phyloP scores from a whole-genome alignment of 2,888 invertebrate genomes.

The Clitarchus hookeri region DNA sequence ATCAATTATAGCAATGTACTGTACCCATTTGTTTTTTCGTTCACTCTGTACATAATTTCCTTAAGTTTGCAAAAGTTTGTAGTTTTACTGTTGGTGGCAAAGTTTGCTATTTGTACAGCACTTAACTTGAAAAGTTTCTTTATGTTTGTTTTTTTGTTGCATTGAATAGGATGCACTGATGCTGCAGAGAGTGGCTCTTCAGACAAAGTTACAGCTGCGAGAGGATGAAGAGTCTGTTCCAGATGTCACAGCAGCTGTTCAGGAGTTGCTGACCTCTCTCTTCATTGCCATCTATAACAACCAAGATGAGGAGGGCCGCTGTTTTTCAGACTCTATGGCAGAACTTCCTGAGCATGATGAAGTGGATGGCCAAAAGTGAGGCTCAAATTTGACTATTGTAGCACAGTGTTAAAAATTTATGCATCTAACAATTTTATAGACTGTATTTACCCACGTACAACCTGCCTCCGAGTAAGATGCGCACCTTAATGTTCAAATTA shows the following conservation, averaged over 20 bases:
- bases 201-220: conserved; percentile 86
- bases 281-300: conserved; percentile 95
- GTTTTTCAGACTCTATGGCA: conserved; percentile 94
- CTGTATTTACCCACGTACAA: too few relatives aligned
- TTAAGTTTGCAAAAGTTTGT: too few relatives aligned
- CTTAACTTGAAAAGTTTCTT: too few relatives aligned
- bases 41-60: too few relatives aligned
- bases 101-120: background rate
- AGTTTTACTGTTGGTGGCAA: too few relatives aligned
- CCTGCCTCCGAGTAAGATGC: too few relatives aligned
- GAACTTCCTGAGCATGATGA: conserved; percentile 91
- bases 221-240: conserved; percentile 86
- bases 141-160: conserved; percentile 67
- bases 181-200: conserved; percentile 86
- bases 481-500: too few relatives aligned
- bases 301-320: conserved; percentile 95
- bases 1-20: too few relatives aligned
- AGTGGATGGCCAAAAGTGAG: conserved; percentile 67
- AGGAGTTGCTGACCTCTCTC: conserved; percentile 86
- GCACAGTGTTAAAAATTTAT: too few relatives aligned
- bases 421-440: too few relatives aligned
- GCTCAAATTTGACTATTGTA: background rate
- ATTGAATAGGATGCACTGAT: conserved; percentile 85
- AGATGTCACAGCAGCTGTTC: conserved; percentile 86
- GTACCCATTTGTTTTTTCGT: too few relatives aligned